phyloP scores from a whole-genome alignment of 37 sponge, comb jelly and placozoan species.

The Mnemiopsis leidyi region DNA sequence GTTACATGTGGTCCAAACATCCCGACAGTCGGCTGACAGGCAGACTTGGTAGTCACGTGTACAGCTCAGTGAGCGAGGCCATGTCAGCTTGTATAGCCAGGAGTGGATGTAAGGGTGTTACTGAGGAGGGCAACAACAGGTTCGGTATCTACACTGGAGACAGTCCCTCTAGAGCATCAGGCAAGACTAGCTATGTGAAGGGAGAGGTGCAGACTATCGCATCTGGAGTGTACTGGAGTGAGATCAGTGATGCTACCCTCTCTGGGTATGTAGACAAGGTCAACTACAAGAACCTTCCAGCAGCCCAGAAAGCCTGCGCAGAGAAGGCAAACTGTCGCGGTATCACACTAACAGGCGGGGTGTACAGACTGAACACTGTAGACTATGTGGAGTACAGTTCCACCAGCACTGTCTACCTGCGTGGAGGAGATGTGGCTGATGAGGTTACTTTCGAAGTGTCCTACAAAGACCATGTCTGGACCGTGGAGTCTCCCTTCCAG shows the following conservation, averaged over 20 bases:
- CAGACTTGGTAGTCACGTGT: background rate
- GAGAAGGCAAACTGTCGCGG: background rate
- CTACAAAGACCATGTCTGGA: background rate
- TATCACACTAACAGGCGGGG: background rate
- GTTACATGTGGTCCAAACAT: constrained; percentile 25
- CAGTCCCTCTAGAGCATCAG: background rate
- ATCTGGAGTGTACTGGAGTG: background rate
- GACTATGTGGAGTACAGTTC: background rate
- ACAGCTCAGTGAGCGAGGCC: constrained; percentile 12
- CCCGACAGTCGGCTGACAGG: background rate
- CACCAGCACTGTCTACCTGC: constrained; percentile 7
- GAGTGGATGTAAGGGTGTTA: background rate
- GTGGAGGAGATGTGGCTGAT: background rate
- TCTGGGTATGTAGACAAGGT: background rate
- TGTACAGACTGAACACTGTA: background rate
- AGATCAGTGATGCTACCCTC: background rate
- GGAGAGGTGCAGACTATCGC: background rate
- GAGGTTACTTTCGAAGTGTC: background rate
- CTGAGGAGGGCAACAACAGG: background rate
- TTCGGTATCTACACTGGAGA: background rate
- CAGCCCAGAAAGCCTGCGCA: background rate
- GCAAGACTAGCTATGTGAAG: constrained; percentile 29
- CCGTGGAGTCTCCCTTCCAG: background rate
- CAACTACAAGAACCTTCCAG: background rate
- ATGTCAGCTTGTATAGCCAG: background rate